phyloP scores from a whole-genome alignment of 1,140 invertebrate species.

The Scaptomyza graminum region DNA sequence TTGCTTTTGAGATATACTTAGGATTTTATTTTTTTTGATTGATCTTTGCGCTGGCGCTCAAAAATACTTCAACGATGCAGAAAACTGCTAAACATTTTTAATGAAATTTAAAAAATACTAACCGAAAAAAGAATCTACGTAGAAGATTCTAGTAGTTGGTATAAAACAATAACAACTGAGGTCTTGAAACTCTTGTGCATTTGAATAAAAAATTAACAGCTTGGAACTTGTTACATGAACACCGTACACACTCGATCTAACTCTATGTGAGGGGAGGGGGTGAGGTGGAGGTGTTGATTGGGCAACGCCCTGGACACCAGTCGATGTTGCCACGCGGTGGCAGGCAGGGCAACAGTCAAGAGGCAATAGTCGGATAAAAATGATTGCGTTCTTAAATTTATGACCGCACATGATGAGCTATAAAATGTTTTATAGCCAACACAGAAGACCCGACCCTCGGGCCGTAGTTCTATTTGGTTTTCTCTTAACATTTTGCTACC shows the following conservation, averaged over 20 bases:
- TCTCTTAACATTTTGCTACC: slow-evolving; percentile 34
- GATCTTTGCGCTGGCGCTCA: slow-evolving; percentile 44
- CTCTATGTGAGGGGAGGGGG: slow-evolving; percentile 31
- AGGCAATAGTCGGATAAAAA: slow-evolving; percentile 18
- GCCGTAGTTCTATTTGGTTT: slow-evolving; percentile 6
- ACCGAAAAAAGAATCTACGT: not conserved
- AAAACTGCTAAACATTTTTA: slow-evolving; percentile 76
- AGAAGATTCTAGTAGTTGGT: not conserved
- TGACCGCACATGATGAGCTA: slow-evolving; percentile 77
- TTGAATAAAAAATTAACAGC: slow-evolving; percentile 74
- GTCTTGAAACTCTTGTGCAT: slow-evolving; percentile 45
- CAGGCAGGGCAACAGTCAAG: too few species aligned
- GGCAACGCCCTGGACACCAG: slow-evolving; percentile 69
- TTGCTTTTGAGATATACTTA: not conserved
- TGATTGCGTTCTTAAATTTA: slow-evolving; percentile 76
- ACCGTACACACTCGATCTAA: slow-evolving; percentile 1
- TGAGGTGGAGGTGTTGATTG: slow-evolving; percentile 70
- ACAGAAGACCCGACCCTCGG: slow-evolving; percentile 10
- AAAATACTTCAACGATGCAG: slow-evolving; percentile 45
- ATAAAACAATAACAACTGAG: slow-evolving; percentile 35
- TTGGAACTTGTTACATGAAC: slow-evolving; percentile 64
- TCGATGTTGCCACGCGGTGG: slow-evolving; percentile 24
- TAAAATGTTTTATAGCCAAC: slow-evolving; percentile 74
- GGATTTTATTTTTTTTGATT: slow-evolving; percentile 30
- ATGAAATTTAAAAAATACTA: slow-evolving; percentile 42